Base-by-base conservation (phyloP, 2,888 invertebrate genomes). In the Drosophila diplacantha region DNA sequence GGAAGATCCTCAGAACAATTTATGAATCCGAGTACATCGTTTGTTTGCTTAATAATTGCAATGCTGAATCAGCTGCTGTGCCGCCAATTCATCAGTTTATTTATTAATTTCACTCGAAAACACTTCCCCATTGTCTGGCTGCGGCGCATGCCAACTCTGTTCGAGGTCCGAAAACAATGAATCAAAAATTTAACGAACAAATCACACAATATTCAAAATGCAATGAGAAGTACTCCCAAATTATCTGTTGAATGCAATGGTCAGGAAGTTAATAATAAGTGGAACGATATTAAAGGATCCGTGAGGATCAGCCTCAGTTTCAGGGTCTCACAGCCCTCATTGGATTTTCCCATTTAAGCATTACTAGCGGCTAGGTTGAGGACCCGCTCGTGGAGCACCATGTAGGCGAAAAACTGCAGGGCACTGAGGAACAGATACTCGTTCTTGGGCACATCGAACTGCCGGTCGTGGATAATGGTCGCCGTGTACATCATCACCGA, bases 391-490 rank as follows among this genome's bases (percentile, higher is more conserved):
- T 81, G 70, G 2, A 77, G 34, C 22, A 79, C 76, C 73, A 79
- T 81, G 7, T 79, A 68, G 11, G 69, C 65, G 18, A 79, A 69
- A 22, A 79, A 79, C 7, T 81, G 37, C 6, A 74, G 12, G 2
- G 70, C 75, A 46, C 78, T 79, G 2, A 81, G 68, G n/a, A 68
- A 78, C 1, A 80, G 26, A 49, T 71, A 69, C 43, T 81, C 83
- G 16, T 63, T 65, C 39, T 74, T 71, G 7, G 81, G 73, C 16
- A 81, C 76, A 51, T 71, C 57, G 29, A 72, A 74, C 32, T 81
- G 83, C 6, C 83, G 74, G 18, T 78, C 81, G 11, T 81, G 83
- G 20, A 81, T 73, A 2, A 81, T 70, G 34, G 78, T 75, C 3
- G 83, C 78, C 53, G 83, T 72, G 22, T 78, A 79, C 64, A 75